Evolutionary conservation across 2,113 vertebrate genomes (phyloP), one percentile per base, ranked within the genome.

Genomic region (Pachycephala philippinensis): DNA sequence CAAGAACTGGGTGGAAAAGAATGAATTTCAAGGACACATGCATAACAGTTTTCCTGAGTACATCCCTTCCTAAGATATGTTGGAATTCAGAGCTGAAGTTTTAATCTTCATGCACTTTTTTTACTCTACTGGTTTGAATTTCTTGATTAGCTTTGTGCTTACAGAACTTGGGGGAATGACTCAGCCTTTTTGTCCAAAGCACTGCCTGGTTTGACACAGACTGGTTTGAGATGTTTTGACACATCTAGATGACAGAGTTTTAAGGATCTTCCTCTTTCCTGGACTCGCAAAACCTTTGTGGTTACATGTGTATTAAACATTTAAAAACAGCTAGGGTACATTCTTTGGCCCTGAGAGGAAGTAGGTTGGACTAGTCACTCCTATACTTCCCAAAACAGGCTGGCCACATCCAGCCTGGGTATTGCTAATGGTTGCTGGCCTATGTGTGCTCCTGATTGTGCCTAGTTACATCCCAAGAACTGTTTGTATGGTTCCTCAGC

Each of bases 231-330:
- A 57, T 14, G 15, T 37, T 83, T 83, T 63, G 20, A 40, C 13
- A 30, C 20, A 71, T 26, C 6, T 49, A 80, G 13, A 59, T 49
- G 9, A 53, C 42, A 54, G 40, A 74, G 20, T 42, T 45, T 40
- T 72, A n/a, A 77, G 78, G 27, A 49, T 44, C 15, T 2, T 81
- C 7, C 3, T 87, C 10, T 54, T 82, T 16, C 39, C 13, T 50
- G 17, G 44, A 63, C 27, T 64, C 0, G 0, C 6, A 68, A 75
- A 85, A 47, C 1, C 11, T 72, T 75, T 63, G 20, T 59, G 26
- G 3, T 27, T 61, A 44, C 3, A 1, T 15, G 3, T 50, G 9
- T 28, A 66, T 18, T 84, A 50, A 81, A 74, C 70, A 57, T 10
- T 17, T 52, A 14, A 37, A 68, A 65, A 1, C 2, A 61, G 7